Percentiles rank a stretch among this genome's conserved stretches.
Evolutionary conservation across 2,888 invertebrate species (phyloP).

Genomic region (Eutolmus rufibarbis): DNA sequence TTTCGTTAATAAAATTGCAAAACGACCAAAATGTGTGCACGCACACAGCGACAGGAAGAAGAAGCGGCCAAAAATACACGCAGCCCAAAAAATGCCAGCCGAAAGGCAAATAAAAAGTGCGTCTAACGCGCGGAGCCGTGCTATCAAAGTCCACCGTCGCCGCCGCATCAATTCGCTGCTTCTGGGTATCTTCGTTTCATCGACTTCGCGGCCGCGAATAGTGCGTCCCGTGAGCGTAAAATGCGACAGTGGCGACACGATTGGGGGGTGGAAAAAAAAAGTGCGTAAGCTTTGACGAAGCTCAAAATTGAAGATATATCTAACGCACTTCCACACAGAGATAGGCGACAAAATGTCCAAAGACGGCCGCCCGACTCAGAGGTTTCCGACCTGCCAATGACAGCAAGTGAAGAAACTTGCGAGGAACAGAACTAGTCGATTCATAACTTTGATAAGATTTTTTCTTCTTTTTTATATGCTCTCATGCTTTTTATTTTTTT

Average conservation of each 20-base stretch:
- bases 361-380: background rate
- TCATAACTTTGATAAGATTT: background rate
- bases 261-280: background rate
- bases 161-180: background rate
- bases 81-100: background rate
- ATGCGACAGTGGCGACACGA: background rate
- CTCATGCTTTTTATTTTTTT: background rate
- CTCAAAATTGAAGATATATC: background rate
- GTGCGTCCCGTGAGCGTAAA: background rate
- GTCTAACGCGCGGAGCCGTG: background rate
- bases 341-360: background rate
- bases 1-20: constrained; percentile 39
- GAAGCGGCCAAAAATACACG: background rate
- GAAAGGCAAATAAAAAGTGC: background rate
- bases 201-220: background rate
- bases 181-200: background rate
- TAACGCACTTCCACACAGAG: background rate
- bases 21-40: background rate
- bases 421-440: background rate
- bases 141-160: constrained; percentile 17
- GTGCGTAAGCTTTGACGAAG: background rate
- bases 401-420: background rate
- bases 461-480: background rate
- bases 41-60: background rate
- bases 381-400: constrained; percentile 38